Evolutionary conservation across 2,888 invertebrate species (phyloP).

Genomic region (Prosapia bicincta): DNA sequence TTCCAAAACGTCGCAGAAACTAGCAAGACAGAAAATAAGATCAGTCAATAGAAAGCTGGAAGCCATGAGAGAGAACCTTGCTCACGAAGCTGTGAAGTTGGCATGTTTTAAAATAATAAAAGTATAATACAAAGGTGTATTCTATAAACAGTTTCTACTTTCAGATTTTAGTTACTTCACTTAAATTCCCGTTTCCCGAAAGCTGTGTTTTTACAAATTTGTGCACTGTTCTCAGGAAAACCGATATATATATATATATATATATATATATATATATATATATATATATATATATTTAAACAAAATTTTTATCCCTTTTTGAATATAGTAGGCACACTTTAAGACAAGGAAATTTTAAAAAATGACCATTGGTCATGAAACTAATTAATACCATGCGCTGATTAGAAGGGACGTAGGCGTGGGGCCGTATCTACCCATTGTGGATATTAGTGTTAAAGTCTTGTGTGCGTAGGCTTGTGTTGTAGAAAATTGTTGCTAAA

Average conservation of each 20-base stretch:
- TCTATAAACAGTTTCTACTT: too few species aligned
- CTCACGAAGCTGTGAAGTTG: constrained; percentile 13
- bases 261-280: too few species aligned
- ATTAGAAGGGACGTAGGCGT: too few species aligned
- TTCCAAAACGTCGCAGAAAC: not conserved
- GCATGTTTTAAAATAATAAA: constrained; percentile 11
- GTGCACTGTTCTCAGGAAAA: constrained; percentile 11
- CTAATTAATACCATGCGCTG: too few species aligned
- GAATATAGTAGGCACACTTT: not conserved
- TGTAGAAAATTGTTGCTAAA: too few species aligned
- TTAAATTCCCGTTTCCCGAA: not conserved
- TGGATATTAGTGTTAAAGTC: too few species aligned
- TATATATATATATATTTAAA: constrained; percentile 1
- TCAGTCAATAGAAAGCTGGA: constrained; percentile 14
- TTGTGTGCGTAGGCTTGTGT: too few species aligned
- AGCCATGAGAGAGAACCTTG: constrained; percentile 15
- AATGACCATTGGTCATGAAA: not conserved
- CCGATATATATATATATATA: too few species aligned
- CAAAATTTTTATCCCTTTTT: constrained; percentile 9
- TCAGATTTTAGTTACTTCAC: not conserved
- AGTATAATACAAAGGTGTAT: not conserved
- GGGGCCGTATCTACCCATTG: too few species aligned
- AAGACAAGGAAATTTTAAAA: not conserved
- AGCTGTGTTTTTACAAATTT: not conserved
- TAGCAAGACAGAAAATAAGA: constrained; percentile 3